phyloP scores from a whole-genome alignment of 2,888 invertebrate genomes.

The Taenaris catops region DNA sequence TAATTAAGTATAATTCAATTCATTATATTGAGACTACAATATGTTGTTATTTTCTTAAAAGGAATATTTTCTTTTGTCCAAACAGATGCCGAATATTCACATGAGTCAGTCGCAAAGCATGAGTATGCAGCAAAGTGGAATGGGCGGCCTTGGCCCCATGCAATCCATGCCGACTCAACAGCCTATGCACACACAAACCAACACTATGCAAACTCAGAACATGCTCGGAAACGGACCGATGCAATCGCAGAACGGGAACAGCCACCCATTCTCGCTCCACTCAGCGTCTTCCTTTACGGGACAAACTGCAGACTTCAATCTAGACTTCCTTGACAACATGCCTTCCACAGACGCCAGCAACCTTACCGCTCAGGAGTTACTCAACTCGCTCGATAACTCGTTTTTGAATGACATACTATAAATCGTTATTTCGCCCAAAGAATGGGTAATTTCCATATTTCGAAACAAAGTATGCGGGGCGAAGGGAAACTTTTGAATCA shows the following conservation, averaged over 20 bases:
- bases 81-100: slow-evolving; percentile 83
- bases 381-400: slow-evolving; percentile 90
- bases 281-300: slow-evolving; percentile 68
- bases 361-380: slow-evolving; percentile 89
- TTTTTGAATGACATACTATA: slow-evolving; percentile 84
- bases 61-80: too few relatives aligned
- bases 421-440: too few relatives aligned
- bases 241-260: slow-evolving; percentile 26
- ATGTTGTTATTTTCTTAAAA: too few relatives aligned
- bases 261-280: slow-evolving; percentile 45
- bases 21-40: too few relatives aligned
- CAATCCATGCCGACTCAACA: slow-evolving; percentile 41
- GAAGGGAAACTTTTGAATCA: too few relatives aligned
- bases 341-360: slow-evolving; percentile 86
- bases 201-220: slow-evolving; percentile 30
- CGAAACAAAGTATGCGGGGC: too few relatives aligned
- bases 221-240: slow-evolving; percentile 24
- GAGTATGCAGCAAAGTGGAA: slow-evolving; percentile 64
- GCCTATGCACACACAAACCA: slow-evolving; percentile 41
- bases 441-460: too few relatives aligned
- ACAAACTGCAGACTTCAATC: slow-evolving; percentile 84
- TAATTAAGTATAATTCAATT: too few relatives aligned
- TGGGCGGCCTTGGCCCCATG: slow-evolving; percentile 43
- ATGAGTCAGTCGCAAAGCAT: slow-evolving; percentile 85
- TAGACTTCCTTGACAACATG: slow-evolving; percentile 92